Percentiles rank a stretch among this genome's conserved stretches.
Evolutionary conservation across 2,113 vertebrate species (phyloP).

Genomic region (Brachypteracias leptosomus): DNA sequence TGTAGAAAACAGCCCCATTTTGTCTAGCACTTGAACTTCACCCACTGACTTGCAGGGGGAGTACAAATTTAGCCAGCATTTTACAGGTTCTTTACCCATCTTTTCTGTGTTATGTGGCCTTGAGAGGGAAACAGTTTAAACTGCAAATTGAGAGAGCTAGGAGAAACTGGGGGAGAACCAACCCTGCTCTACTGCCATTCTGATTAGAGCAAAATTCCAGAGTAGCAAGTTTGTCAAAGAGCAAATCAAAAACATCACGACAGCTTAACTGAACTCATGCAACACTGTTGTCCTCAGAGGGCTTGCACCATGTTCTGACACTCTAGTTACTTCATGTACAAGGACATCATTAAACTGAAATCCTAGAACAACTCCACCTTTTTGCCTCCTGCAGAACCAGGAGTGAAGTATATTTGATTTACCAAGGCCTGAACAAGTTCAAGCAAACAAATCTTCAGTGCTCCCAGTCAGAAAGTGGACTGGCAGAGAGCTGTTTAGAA

Average conservation of each 20-base stretch:
- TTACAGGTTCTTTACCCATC: neutral
- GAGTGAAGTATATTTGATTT: neutral
- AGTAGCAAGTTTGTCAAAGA: neutral
- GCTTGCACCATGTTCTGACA: neutral
- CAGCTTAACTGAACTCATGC: neutral
- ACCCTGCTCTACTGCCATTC: neutral
- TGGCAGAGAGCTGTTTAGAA: neutral
- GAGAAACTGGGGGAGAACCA: neutral
- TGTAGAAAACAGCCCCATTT: neutral
- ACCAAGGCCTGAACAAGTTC: neutral
- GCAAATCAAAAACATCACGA: neutral
- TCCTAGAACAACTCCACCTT: neutral
- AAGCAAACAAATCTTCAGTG: neutral
- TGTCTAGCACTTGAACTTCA: neutral
- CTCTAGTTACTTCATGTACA: neutral
- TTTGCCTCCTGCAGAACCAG: conserved; percentile 25
- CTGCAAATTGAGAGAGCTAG: neutral
- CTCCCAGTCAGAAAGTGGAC: neutral
- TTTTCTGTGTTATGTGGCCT: neutral
- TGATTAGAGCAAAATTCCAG: neutral
- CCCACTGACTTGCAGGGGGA: neutral
- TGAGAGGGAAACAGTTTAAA: neutral
- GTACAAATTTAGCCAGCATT: neutral
- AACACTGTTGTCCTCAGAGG: neutral
- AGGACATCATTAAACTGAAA: neutral